Evolutionary conservation across 2,888 invertebrate genomes (phyloP).

Genomic region (Drosophila melanosoma): DNA sequence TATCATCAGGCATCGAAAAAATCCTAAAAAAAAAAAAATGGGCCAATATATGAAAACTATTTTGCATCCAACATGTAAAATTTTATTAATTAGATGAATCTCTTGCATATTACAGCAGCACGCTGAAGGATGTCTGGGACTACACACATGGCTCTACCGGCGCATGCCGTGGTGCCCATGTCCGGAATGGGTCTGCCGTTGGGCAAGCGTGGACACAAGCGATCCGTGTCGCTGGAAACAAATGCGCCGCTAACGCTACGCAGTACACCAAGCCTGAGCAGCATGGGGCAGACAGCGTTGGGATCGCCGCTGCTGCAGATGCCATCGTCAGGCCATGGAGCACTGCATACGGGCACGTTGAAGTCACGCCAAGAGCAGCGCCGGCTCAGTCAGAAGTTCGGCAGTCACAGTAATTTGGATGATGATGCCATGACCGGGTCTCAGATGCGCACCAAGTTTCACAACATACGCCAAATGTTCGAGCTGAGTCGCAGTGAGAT

Average conservation of each 20-base stretch:
- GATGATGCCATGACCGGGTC: constrained; percentile 74
- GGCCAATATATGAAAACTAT: not conserved
- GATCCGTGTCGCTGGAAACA: constrained; percentile 84
- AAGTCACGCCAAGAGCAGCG: constrained; percentile 85
- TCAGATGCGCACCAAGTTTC: constrained; percentile 83
- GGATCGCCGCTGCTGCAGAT: constrained; percentile 64
- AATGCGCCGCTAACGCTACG: constrained; percentile 66
- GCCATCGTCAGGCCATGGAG: constrained; percentile 29
- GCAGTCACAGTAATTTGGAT: constrained; percentile 83
- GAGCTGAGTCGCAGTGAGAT: constrained; percentile 75
- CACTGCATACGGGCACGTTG: constrained; percentile 81
- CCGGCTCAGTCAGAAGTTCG: constrained; percentile 83
- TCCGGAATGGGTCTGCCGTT: constrained; percentile 28
- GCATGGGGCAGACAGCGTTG: constrained; percentile 62
- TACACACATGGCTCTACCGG: constrained; percentile 74
- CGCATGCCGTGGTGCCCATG: constrained; percentile 59
- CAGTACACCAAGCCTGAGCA: constrained; percentile 78
- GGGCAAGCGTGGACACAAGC: constrained; percentile 83
- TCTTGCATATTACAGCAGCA: constrained; percentile 17
- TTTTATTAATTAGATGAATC: not conserved
- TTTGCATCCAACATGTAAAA: not conserved
- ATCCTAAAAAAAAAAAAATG: not conserved
- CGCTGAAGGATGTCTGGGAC: constrained; percentile 53
- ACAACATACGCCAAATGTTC: constrained; percentile 84
- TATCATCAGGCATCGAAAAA: not conserved